Base-by-base conservation (phyloP, 2,113 vertebrate genomes). In the Nycticorax nycticorax region DNA sequence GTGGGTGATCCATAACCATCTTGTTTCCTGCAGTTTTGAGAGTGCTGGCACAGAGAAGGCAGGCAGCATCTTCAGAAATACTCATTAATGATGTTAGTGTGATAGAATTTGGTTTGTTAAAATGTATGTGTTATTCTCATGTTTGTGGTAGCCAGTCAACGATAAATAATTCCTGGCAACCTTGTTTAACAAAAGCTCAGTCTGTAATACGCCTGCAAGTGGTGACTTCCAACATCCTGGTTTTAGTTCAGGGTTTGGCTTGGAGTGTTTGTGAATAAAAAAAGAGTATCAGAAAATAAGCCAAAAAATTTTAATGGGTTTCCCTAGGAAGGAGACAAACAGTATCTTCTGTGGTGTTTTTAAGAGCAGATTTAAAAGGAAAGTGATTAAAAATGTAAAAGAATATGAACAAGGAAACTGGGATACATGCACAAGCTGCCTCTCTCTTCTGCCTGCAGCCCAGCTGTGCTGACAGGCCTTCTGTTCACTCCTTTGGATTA, bases 351-450 rank as follows among this genome's bases (percentile, higher is more conserved):
- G 45, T 80, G 57, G 55, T 85, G 85, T 41, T 95, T 95, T 94
- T 57, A 77, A 95, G 74, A 95, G 77, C 79, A 80, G 52, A 88
- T 85, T 93, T 94, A 82, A 96, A 96, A 88, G 63, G 79, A 88
- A 87, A 63, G 72, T 85, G 73, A 96, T 97, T 96, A 94, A 96
- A 97, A 96, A 97, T 97, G 94, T 93, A 95, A 41, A 89, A 91
- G 83, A 88, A 73, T 95, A 95, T 92, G 73, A 91, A 92, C 59
- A 66, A 89, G 67, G 96, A 93, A 96, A 97, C 37, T 45, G 75
- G 75, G 92, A 97, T 96, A 75, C 57, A n/a, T 47, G 52, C 7
- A 16, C 66, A 84, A 73, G 56, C 80, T 95, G 79, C 85, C 69
- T 77, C 45, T 15, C 56, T 85, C 17, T 87, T 63, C 77, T 93